These are phyloP conservation scores for Drosophila infuscata DNA, from an alignment of 2,888 invertebrate species.

Conservation along the genomic window DNA sequence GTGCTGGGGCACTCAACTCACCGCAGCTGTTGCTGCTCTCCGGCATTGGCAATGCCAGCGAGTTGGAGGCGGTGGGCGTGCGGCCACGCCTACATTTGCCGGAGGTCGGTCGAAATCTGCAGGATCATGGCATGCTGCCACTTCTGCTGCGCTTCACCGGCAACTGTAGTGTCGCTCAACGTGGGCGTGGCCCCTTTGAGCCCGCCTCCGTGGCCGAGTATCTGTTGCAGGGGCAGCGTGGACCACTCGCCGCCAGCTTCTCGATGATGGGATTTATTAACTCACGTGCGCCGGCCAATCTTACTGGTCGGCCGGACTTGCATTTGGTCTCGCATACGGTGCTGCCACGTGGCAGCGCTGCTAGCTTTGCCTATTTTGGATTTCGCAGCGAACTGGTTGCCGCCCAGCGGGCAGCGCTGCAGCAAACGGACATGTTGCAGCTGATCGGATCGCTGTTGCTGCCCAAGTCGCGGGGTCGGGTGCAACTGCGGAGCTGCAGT, in stretches of 20 bases:
- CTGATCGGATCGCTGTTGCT: conserved; percentile 76
- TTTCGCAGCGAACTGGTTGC: conserved; percentile 51
- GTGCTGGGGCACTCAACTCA: conserved; percentile 60
- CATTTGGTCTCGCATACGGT: conserved; percentile 87
- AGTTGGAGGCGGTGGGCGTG: conserved; percentile 39
- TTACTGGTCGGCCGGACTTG: conserved; percentile 61
- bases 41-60: conserved; percentile 48
- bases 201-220: conserved; percentile 68
- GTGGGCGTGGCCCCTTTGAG: conserved; percentile 38
- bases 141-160: conserved; percentile 73
- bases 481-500: conserved; percentile 86
- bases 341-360: conserved; percentile 51
- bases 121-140: conserved; percentile 92
- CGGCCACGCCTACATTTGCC: conserved; percentile 55
- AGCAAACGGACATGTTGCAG: conserved; percentile 60
- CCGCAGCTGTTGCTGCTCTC: conserved; percentile 84
- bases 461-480: conserved; percentile 85
- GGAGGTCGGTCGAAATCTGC: conserved; percentile 90
- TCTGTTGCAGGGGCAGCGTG: conserved; percentile 66
- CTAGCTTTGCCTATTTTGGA: conserved; percentile 65
- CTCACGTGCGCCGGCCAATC: conserved; percentile 76
- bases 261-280: conserved; percentile 86
- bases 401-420: conserved; percentile 46
- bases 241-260: conserved; percentile 85
- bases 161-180: conserved; percentile 19